Conservation (phyloP, 2,113 vertebrate species). For the Syngnathus floridae region DNA sequence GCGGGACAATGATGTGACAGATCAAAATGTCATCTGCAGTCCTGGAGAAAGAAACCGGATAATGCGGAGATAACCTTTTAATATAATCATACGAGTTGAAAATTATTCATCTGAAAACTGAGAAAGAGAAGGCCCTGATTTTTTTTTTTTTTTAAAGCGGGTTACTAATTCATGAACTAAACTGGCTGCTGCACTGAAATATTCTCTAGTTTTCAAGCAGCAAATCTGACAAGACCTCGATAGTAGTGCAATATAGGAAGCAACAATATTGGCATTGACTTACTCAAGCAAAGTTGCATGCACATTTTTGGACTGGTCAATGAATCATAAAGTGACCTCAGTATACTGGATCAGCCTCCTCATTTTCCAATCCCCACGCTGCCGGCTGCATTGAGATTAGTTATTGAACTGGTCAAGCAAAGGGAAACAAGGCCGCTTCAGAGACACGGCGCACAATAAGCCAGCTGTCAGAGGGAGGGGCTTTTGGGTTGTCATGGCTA, state of each 20-base stretch:
- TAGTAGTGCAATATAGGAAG: neutral
- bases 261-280: neutral
- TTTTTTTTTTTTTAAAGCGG: no score
- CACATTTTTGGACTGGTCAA: neutral
- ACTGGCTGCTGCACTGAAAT: no score
- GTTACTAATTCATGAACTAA: no score
- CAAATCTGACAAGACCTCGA: no score
- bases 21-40: constrained; percentile 31
- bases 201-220: no score
- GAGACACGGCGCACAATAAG: constrained; percentile 57
- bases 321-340: constrained; percentile 35
- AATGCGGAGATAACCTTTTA: constrained; percentile 23
- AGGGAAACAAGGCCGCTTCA: constrained; percentile 61
- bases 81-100: neutral
- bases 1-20: constrained; percentile 5
- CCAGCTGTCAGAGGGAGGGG: constrained; percentile 67
- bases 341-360: constrained; percentile 24
- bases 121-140: neutral
- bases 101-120: neutral
- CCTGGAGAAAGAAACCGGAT: constrained; percentile 9
- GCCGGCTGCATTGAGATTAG: constrained; percentile 65
- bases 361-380: constrained; percentile 51
- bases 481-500: constrained; percentile 52
- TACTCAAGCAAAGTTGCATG: neutral
- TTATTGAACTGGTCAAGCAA: constrained; percentile 66